Evolutionary conservation across 2,888 invertebrate species (phyloP), one percentile per base, ranked within the genome.

Genomic region (Eristalinus aeneus): DNA sequence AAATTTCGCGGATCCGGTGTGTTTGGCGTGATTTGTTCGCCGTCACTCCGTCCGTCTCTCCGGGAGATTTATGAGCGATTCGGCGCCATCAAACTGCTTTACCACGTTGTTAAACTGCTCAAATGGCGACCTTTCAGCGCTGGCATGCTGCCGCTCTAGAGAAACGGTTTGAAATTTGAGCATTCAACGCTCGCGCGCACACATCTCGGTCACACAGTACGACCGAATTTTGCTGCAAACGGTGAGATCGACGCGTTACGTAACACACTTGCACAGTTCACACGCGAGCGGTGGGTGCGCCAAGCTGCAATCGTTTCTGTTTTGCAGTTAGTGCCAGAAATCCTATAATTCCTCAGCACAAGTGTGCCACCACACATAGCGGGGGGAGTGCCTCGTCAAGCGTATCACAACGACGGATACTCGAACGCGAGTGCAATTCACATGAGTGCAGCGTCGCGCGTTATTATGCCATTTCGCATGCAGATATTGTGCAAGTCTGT

Each of bases 171-270:
- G 53, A 12, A n/a, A 12, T 27, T 56, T 84, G 75, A 34, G 61
- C 71, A 84, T 84, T 80, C 84, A 79, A 76, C 71, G 65, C 16
- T 1, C 84, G 75, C 80, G 65, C 46, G 8, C 84, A 80, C 80
- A 84, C 65, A 63, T 63, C 71, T 22, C 22, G 56, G 56, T 72
- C 67, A 71, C 61, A 67, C 71, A 63, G 36, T 84, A 67, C 75
- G 80, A 80, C 73, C 46, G 69, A 60, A 8, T 64, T 77, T 78
- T 64, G 34, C 39, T 75, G 46, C 32, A n/a, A 27, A 63, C 80
- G 46, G 75, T 32, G 69, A 67, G 71, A 75, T 64, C 34, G 56
- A 65, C 64, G 46, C 61, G 64, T 84, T 84, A 80, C 67, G 71
- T 46, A 84, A 84, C 27, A 72, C 12, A 36, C 11, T 63, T 75